A percentile compares a stretch with the other conserved stretches of the same genome.
phyloP scores from a whole-genome alignment of 1,140 invertebrate genomes.

The Ostrea denselamellosa region DNA sequence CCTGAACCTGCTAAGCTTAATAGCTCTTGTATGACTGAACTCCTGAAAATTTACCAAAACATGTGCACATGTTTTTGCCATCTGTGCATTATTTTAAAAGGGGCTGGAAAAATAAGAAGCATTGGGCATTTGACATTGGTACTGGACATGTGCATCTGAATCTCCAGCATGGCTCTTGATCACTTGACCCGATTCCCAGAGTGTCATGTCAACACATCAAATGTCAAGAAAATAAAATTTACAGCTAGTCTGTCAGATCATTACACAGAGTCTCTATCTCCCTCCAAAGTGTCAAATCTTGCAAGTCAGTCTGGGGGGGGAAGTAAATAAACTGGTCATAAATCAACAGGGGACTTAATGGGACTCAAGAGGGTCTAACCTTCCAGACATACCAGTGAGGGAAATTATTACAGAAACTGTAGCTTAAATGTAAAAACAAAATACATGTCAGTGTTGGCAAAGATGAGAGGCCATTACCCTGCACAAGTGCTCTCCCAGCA shows the following conservation, averaged over 20 bases:
- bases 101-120: neutral
- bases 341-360: conserved; percentile 7
- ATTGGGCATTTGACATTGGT: neutral
- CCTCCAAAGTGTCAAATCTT: conserved; percentile 30
- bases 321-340: neutral
- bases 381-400: neutral
- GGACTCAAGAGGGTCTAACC: conserved; percentile 18
- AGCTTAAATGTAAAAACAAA: conserved; percentile 10
- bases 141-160: neutral
- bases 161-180: neutral
- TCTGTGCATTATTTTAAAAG: neutral
- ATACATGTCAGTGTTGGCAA: neutral
- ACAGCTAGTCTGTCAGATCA: conserved; percentile 2
- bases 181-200: neutral
- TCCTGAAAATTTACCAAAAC: neutral
- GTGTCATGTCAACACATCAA: conserved; percentile 17
- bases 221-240: conserved; percentile 2
- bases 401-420: neutral
- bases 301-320: neutral
- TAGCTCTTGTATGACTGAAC: neutral
- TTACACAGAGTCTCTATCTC: neutral
- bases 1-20: neutral
- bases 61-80: conserved; percentile 18
- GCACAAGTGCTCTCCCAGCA: neutral
- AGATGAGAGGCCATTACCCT: neutral